phyloP scores from a whole-genome alignment of 2,888 invertebrate genomes.

The Drosophila lutescens region DNA sequence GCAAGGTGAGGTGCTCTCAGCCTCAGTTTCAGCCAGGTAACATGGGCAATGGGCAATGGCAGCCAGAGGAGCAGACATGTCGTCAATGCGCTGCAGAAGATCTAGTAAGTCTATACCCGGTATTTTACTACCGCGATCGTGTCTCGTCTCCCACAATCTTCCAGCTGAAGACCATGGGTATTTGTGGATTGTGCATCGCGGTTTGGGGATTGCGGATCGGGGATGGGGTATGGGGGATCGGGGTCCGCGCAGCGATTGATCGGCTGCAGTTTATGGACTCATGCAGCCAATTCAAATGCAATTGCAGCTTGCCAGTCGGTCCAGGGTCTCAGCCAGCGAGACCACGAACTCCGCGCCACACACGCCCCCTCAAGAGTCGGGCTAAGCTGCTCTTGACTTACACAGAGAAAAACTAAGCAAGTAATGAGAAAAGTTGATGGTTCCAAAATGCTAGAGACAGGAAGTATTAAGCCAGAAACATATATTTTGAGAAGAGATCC shows the following conservation, averaged over 20 bases:
- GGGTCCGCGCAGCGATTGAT: constrained; percentile 72
- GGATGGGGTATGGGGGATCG: background rate
- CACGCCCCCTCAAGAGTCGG: constrained; percentile 67
- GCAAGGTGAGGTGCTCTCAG: constrained; percentile 9
- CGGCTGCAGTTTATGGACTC: constrained; percentile 82
- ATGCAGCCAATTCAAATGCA: constrained; percentile 82
- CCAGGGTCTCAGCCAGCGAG: constrained; percentile 22
- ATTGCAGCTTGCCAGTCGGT: constrained; percentile 63
- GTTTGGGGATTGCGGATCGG: background rate
- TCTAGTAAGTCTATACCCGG: constrained; percentile 76
- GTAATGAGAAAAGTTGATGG: background rate
- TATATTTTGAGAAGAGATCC: no score
- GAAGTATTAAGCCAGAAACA: no score
- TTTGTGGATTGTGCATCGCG: background rate
- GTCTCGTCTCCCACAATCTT: constrained; percentile 71
- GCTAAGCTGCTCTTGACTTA: constrained; percentile 8
- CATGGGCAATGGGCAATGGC: background rate
- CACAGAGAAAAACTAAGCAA: constrained; percentile 5
- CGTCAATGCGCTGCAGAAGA: constrained; percentile 72
- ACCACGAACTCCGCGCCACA: constrained; percentile 59
- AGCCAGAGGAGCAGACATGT: constrained; percentile 73
- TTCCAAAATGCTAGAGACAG: background rate
- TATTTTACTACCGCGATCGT: constrained; percentile 80
- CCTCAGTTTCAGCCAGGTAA: background rate
- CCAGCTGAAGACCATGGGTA: background rate